Evolutionary conservation across 2,113 vertebrate genomes (phyloP).

Genomic region (Osmerus mordax): DNA sequence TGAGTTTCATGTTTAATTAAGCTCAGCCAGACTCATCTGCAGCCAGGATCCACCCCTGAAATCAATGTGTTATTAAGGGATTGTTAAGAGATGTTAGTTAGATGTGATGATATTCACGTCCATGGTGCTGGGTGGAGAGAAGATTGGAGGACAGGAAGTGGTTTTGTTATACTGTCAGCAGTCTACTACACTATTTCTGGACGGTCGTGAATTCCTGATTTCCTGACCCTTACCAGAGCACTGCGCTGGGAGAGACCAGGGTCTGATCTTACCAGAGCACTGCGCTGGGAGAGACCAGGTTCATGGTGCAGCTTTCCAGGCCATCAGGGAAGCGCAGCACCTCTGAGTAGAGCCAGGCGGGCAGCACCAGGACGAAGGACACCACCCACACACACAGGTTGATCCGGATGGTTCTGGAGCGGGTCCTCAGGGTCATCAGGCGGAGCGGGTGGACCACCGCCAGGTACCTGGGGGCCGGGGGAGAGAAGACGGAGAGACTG

Average conservation of each 20-base stretch:
- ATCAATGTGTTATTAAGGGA: too few relatives aligned
- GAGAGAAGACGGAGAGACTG: background rate
- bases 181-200: too few relatives aligned
- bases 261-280: slow-evolving; percentile 57
- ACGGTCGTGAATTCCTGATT: too few relatives aligned
- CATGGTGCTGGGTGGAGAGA: too few relatives aligned
- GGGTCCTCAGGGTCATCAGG: slow-evolving; percentile 57
- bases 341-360: slow-evolving; percentile 65
- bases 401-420: slow-evolving; percentile 58
- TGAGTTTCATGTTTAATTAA: too few relatives aligned
- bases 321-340: slow-evolving; percentile 68
- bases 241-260: slow-evolving; percentile 13
- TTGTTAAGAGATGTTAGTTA: too few relatives aligned
- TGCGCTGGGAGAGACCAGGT: slow-evolving; percentile 61
- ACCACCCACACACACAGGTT: slow-evolving; percentile 64
- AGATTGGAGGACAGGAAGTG: too few relatives aligned
- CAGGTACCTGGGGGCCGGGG: slow-evolving; percentile 58
- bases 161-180: too few relatives aligned
- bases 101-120: too few relatives aligned
- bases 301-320: slow-evolving; percentile 68
- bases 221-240: background rate
- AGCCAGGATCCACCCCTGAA: too few relatives aligned
- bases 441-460: slow-evolving; percentile 67
- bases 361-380: slow-evolving; percentile 58
- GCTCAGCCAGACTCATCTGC: too few relatives aligned